Evolutionary conservation across 2,113 vertebrate genomes (phyloP), one percentile per base, ranked within the genome.

Genomic region (Terrapene triunguis): DNA sequence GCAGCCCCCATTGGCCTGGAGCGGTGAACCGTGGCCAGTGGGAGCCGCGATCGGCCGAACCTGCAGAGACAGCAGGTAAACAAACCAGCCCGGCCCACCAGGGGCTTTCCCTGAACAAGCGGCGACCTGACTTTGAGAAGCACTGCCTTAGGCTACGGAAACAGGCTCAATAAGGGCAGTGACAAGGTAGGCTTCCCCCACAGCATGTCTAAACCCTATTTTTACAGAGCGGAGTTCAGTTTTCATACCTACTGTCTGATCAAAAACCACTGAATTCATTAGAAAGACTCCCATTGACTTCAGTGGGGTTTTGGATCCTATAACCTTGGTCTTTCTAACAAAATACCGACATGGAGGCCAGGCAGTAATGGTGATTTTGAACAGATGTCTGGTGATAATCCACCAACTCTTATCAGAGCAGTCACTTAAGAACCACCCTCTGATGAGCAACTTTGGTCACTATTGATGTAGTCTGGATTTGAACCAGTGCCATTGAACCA

Each of bases 401-500:
- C 62, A 35, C 32, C 62, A 65, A 35, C 14, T 65, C 62, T 65
- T 35, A 13, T 35, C 27, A 65, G 62, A 65, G 8, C 62, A 35
- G 13, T 65, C 32, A 65, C 32, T 65, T 65, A 65, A 65, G 32
- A 35, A 13, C 62, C 29, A 35, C 32, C 62, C 62, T 17, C 4
- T 62, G 59, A 16, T 65, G 32, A 35, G 29, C 93, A 86, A 57
- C 1, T 95, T 97, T 74, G 65, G 87, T 97, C 83, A 95, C 89
- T 93, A 35, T 16, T 65, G 62, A 16, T 65, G 32, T 65, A 14
- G 87, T 92, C 83, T 96, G 96, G 81, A 88, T 65, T 91, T 59
- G n/a, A 93, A 92, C 96, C 97, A 97, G 44, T 95, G 72, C 95
- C 94, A 94, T 25, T 92, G 85, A 88, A 96, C 86, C 87, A 85